Base-by-base conservation (phyloP, 2,113 vertebrate genomes). In the Cebus imitator region DNA sequence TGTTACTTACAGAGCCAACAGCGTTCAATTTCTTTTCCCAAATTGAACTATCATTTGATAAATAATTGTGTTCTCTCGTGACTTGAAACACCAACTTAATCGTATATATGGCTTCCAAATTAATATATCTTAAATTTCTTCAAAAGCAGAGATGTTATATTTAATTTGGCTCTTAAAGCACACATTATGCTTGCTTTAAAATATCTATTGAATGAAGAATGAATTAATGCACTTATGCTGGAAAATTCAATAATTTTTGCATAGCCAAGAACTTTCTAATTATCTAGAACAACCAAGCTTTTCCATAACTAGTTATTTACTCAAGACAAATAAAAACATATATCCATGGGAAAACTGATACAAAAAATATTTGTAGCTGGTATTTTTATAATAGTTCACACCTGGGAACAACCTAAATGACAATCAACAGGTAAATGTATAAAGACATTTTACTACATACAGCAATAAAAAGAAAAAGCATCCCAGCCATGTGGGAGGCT, bases 101-200 rank as follows among this genome's bases (percentile, higher is more conserved):
- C 52, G 57, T 40, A 81, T 73, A 90, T 52, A 70, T 68, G 21
- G 64, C 45, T 93, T 95, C 43, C 68, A 91, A 95, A 68, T 78
- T 81, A 23, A 37, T 75, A 82, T 55, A 94, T 86, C 75, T 96
- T 89, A 93, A 94, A 93, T 79, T 94, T 90, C 79, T 87, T 84
- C 58, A 90, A 94, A 97, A 93, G 73, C 58, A 70, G 72, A 96
- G 10, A 79, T 50, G 32, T 5, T 78, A 20, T 83, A 89, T 97
- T 93, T 93, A 91, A 95, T 83, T 96, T 72, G 82, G 40, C 68
- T 96, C 27, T 91, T 68, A 91, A 86, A 95, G 52, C 25, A 73
- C 61, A 87, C 82, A 73, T 45, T 79, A 11, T 73, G 25, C 61
- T 90, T 94, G 17, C 76, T 94, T 35, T 80, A 96, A 93, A 96